Evolutionary conservation across 2,797 vertebrate species (phyloP), one percentile per base, ranked within the genome.

Genomic region (Sebastes umbrosus): DNA sequence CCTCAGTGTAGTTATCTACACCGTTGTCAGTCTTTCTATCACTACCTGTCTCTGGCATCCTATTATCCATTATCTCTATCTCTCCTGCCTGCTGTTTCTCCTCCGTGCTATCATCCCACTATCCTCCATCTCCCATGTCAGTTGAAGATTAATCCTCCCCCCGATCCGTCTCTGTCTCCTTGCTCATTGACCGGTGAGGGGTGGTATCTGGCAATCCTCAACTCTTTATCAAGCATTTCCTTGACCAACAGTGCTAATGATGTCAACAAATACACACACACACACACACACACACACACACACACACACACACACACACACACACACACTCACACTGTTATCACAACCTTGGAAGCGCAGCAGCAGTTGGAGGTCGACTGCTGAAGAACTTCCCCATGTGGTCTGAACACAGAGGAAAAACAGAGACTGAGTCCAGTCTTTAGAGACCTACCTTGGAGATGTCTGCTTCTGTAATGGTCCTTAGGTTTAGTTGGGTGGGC

Each of bases 401-500:
- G 78, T 87, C 82, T 87, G 32, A 79, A 65, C 54, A 73, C 20
- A 71, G 73, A 80, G 34, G 69, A 70, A 78, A 78, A 87, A 55
- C 77, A 87, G 72, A 81, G 70, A 77, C 43, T 4, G 36, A 68
- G 29, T 64, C 39, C 54, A 63, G 65, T 55, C 39, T 89, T 60
- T 52, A n/a, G 75, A 89, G 58, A 92, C 96, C 89, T 88, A 99
- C 98, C 98, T 95, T 98, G 97, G 75, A 99, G 97, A 89, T 97
- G 97, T 80, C 98, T 96, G 90, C 96, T 97, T 90, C 94, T 96
- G 89, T 97, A 99, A 85, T 97, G 94, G 87, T 99, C 97, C 92
- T 97, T 97, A 1, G 97, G 95, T 93, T 97, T 98, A 27, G 95
- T 89, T 24, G 98, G 97, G 87, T 98, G 97, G 24, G 98, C 98